Percentiles rank a stretch among this genome's conserved stretches.
Conservation (phyloP, 2,888 invertebrate genomes). For the Cantharis flavilabris region DNA sequence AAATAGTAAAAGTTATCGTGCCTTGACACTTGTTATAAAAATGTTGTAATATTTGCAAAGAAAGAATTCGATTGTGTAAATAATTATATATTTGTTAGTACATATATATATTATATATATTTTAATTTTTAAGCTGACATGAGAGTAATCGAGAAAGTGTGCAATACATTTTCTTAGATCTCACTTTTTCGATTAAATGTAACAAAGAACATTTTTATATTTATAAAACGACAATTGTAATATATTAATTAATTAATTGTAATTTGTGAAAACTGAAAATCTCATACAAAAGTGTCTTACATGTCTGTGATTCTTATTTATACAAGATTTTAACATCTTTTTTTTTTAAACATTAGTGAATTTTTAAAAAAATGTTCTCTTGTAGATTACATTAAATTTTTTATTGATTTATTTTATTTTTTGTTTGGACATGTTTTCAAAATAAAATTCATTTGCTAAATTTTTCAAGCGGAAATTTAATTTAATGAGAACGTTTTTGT, state of each 20-base stretch:
- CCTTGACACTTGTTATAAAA: constrained; percentile 44
- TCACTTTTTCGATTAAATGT: background rate
- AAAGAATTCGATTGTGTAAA: constrained; percentile 41
- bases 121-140: constrained; percentile 16
- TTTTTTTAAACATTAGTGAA: constrained; percentile 4
- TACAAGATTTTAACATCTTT: constrained; percentile 24
- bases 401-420: background rate
- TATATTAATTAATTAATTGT: background rate
- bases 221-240: background rate
- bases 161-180: background rate
- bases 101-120: constrained; percentile 7
- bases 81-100: constrained; percentile 34
- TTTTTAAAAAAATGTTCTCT: constrained; percentile 4
- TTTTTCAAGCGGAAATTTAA: background rate
- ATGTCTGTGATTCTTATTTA: constrained; percentile 47
- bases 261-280: constrained; percentile 23
- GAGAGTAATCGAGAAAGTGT: background rate
- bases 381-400: background rate
- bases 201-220: background rate
- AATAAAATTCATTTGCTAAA: background rate
- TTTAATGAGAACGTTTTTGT: background rate
- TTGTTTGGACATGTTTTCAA: background rate
- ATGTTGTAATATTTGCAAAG: constrained; percentile 46
- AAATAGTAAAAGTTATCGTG: constrained; percentile 27
- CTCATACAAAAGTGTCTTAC: constrained; percentile 41